Percentiles rank a stretch among this genome's conserved stretches.
Evolutionary conservation across 2,888 invertebrate genomes (phyloP).

Genomic region (Spicauda simplicius): DNA sequence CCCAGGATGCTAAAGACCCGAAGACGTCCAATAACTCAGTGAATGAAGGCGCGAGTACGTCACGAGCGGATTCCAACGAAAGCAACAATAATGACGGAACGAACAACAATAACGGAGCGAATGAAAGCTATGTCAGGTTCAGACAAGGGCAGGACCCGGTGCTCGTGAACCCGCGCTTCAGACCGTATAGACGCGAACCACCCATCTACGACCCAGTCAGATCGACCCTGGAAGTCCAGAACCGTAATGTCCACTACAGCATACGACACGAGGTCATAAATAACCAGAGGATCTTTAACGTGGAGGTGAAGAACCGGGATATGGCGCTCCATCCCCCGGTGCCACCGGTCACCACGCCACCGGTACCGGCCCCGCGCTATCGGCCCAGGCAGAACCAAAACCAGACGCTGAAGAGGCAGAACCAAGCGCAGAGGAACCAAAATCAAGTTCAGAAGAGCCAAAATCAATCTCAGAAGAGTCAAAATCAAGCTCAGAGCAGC

Average conservation of each 20-base stretch:
- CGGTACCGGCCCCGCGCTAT: neutral
- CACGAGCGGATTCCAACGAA: slow-evolving; percentile 7
- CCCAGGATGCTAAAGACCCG: no score
- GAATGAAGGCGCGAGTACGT: slow-evolving; percentile 42
- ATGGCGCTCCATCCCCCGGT: neutral
- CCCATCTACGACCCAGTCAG: neutral
- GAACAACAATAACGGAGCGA: neutral
- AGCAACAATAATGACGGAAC: no score
- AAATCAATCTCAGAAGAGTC: no score
- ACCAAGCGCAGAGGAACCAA: no score
- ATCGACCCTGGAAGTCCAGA: slow-evolving; percentile 6
- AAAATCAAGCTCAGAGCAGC: no score
- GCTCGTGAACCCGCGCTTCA: slow-evolving; percentile 36
- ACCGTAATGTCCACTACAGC: slow-evolving; percentile 13
- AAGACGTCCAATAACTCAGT: neutral
- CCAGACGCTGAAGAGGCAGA: no score
- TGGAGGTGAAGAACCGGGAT: neutral
- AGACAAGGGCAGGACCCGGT: slow-evolving; percentile 47
- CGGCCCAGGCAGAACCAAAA: neutral
- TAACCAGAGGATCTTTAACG: slow-evolving; percentile 10
- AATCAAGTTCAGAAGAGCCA: no score
- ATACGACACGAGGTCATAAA: slow-evolving; percentile 7
- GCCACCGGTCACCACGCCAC: neutral
- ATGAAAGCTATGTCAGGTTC: slow-evolving; percentile 42
- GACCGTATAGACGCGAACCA: neutral